Conservation (phyloP, 2,113 vertebrate genomes). For the Gorsachius goisagi region DNA sequence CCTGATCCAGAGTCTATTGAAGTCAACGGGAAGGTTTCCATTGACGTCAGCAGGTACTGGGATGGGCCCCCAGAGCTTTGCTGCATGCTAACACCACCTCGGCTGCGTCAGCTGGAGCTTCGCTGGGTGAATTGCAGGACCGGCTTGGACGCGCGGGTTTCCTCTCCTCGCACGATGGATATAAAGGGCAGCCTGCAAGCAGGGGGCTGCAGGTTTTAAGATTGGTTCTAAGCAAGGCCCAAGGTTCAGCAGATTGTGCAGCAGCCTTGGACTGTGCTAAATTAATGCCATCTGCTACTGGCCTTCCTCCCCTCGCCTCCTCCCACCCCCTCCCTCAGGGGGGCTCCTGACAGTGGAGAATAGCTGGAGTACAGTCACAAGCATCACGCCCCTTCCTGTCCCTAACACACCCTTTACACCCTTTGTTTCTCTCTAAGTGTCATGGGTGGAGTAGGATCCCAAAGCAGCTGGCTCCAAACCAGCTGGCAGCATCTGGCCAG, state of each 20-base stretch:
- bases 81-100: neutral
- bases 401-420: constrained; percentile 68
- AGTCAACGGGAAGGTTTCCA: constrained; percentile 24
- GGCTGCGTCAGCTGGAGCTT: neutral
- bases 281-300: constrained; percentile 59
- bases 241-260: neutral
- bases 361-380: constrained; percentile 67
- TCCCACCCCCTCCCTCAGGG: constrained; percentile 62
- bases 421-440: constrained; percentile 67
- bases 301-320: constrained; percentile 57
- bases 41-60: neutral
- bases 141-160: neutral
- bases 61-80: neutral
- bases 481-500: constrained; percentile 47
- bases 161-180: neutral
- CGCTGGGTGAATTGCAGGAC: neutral
- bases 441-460: constrained; percentile 63
- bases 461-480: constrained; percentile 33
- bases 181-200: neutral
- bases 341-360: constrained; percentile 63
- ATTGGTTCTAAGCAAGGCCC: neutral
- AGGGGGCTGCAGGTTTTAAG: neutral
- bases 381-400: constrained; percentile 63
- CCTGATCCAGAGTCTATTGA: neutral
- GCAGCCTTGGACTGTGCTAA: constrained; percentile 40